Evolutionary conservation across 2,797 vertebrate genomes (phyloP).

Genomic region (Dromococcyx pavoninus): DNA sequence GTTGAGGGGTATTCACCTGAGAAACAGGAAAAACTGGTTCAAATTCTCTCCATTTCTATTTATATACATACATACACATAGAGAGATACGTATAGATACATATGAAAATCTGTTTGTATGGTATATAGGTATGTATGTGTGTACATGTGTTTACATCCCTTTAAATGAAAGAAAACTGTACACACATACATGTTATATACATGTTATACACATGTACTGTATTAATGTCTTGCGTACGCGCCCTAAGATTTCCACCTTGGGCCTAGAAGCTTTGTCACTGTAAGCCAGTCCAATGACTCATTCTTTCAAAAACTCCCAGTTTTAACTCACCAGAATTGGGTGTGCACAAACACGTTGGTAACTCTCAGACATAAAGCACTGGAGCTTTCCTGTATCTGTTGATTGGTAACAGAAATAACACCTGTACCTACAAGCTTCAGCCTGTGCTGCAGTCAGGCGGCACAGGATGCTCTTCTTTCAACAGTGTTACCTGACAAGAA

Average conservation of each 20-base stretch:
- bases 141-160: background rate
- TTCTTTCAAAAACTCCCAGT: background rate
- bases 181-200: background rate
- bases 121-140: rapidly evolving
- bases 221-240: background rate
- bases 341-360: background rate
- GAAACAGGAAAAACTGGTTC: background rate
- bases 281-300: background rate
- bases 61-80: background rate
- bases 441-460: background rate
- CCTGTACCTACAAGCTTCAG: background rate
- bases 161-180: background rate
- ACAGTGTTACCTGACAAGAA: background rate
- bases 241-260: background rate
- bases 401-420: background rate
- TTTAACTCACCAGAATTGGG: background rate
- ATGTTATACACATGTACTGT: background rate
- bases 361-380: background rate
- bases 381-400: background rate
- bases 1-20: background rate
- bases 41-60: background rate
- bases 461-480: background rate
- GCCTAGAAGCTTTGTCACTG: background rate
- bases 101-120: background rate
- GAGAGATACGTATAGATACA: background rate